Percentiles rank a stretch among this genome's conserved stretches.
phyloP scores from a whole-genome alignment of 2,888 invertebrate species.

The Ctenicera cuprea region DNA sequence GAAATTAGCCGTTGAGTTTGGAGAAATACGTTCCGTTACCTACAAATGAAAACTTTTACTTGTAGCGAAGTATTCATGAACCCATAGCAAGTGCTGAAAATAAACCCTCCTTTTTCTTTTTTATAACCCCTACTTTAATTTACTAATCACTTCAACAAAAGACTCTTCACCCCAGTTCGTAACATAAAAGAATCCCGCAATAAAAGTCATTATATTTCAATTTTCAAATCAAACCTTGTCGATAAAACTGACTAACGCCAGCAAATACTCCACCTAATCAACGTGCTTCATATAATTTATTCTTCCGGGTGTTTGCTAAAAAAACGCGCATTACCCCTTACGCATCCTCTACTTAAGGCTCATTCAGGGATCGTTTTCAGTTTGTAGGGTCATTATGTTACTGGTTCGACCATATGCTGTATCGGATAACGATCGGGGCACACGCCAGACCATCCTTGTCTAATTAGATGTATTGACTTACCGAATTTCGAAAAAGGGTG shows the following conservation, averaged over 20 bases:
- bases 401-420: conserved; percentile 59
- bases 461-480: conserved; percentile 56
- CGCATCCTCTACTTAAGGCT: background rate
- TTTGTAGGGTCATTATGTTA: conserved; percentile 54
- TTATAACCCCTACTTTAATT: background rate
- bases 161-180: background rate
- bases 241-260: conserved; percentile 23
- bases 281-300: conserved; percentile 21
- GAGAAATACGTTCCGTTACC: too few species aligned
- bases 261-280: conserved; percentile 12
- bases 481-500: conserved; percentile 46
- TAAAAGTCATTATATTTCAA: conserved; percentile 47
- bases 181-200: conserved; percentile 9
- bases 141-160: conserved; percentile 17
- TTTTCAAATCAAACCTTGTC: conserved; percentile 40
- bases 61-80: too few species aligned
- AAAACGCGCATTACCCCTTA: background rate
- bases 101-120: background rate
- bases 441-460: conserved; percentile 56
- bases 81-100: too few species aligned
- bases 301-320: conserved; percentile 16
- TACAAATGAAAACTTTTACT: too few species aligned
- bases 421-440: conserved; percentile 57
- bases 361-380: conserved; percentile 15
- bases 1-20: too few species aligned